Evolutionary conservation across 2,888 invertebrate genomes (phyloP).

Genomic region (Orchesella flavescens): DNA sequence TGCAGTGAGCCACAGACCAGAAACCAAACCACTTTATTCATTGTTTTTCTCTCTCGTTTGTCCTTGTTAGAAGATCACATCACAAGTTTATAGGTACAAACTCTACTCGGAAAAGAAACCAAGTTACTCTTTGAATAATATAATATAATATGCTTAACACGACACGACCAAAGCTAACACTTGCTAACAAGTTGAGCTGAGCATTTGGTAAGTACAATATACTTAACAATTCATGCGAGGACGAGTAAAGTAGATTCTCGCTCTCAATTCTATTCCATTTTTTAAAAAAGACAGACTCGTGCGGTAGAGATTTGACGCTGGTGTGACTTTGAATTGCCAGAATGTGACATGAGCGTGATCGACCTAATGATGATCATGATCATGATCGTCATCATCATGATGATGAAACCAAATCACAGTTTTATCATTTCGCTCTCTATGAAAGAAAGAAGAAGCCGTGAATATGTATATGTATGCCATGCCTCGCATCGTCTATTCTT

Average conservation of each 20-base stretch:
- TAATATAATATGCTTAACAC: neutral
- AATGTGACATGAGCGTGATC: conserved; percentile 63
- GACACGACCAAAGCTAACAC: conserved; percentile 1
- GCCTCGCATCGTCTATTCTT: neutral
- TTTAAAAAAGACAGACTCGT: conserved; percentile 55
- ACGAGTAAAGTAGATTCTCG: neutral
- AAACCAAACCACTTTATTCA: conserved; percentile 50
- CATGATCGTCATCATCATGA: conserved; percentile 46
- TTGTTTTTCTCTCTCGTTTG: conserved; percentile 33
- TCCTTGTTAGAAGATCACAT: neutral
- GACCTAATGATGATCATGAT: conserved; percentile 51
- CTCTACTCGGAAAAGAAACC: neutral
- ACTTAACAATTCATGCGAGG: conserved; percentile 21
- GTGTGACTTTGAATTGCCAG: conserved; percentile 59
- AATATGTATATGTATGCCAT: neutral
- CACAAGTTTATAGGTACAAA: neutral
- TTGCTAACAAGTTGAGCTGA: conserved; percentile 49
- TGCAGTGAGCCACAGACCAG: conserved; percentile 54
- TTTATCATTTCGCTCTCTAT: conserved; percentile 8
- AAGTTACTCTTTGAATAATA: neutral
- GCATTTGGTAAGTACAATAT: conserved; percentile 10
- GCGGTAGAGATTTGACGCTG: conserved; percentile 57
- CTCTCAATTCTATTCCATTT: conserved; percentile 17
- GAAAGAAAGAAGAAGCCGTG: no score
- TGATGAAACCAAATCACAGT: conserved; percentile 49